Evolutionary conservation across 2,113 vertebrate genomes (phyloP).

Genomic region (Chrysemys picta): DNA sequence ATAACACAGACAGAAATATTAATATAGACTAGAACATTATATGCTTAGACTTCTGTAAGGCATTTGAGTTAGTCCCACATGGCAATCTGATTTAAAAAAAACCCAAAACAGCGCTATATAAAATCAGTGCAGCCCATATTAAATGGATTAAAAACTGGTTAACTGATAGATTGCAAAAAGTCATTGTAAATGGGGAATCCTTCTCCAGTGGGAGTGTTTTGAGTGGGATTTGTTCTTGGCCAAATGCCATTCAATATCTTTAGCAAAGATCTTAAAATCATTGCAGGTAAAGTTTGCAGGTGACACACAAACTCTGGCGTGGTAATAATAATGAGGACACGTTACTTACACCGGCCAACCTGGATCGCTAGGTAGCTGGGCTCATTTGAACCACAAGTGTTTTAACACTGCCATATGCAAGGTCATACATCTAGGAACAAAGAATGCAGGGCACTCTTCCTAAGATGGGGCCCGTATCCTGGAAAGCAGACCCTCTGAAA

Average conservation of each 20-base stretch:
- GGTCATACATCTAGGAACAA: not conserved
- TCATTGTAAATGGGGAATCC: rapidly evolving
- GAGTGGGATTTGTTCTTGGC: rapidly evolving
- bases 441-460: not conserved
- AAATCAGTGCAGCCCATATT: rapidly evolving
- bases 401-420: not conserved
- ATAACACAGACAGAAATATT: not conserved
- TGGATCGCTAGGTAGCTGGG: not conserved
- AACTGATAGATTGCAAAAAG: not conserved
- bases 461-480: not conserved
- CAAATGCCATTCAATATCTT: rapidly evolving
- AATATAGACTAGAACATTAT: rapidly evolving
- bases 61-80: rapidly evolving
- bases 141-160: rapidly evolving
- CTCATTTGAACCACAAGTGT: not conserved
- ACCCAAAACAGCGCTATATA: rapidly evolving
- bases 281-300: not conserved
- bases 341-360: not conserved
- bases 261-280: not conserved
- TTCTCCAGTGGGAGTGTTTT: rapidly evolving
- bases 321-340: not conserved
- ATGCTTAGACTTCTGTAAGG: rapidly evolving
- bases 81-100: rapidly evolving
- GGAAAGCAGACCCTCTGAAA: too few species aligned
- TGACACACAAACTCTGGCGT: not conserved